These are phyloP conservation scores for Neogobius melanostomus DNA, from an alignment of 2,113 vertebrate species.

Conservation along the genomic window DNA sequence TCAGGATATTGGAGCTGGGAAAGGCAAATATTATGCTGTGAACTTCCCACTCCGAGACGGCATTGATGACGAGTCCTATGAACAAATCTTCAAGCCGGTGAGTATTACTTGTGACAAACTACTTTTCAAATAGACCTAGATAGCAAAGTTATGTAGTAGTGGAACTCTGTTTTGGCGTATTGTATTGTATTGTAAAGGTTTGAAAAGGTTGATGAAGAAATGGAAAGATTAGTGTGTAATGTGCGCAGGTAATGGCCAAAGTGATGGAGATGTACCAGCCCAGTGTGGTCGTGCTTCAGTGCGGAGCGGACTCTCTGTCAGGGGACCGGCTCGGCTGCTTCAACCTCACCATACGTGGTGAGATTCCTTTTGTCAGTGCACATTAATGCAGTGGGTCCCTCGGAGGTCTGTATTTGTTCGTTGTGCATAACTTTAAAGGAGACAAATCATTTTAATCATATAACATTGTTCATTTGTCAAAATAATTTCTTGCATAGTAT, in stretches of 20 bases:
- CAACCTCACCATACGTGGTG: conserved; percentile 95
- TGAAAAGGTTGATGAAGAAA: neutral
- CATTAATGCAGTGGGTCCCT: too few species aligned
- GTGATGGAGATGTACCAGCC: conserved; percentile 99
- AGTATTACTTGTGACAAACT: conserved; percentile 39
- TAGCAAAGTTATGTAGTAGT: neutral
- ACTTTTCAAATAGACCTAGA: neutral
- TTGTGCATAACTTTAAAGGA: too few species aligned
- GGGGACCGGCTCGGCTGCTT: conserved; percentile 94
- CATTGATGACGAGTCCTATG: conserved; percentile 93
- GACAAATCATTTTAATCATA: too few species aligned
- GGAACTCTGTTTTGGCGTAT: neutral
- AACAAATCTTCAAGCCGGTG: conserved; percentile 94
- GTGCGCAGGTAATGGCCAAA: conserved; percentile 88
- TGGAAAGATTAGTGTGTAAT: neutral
- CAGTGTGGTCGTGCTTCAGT: conserved; percentile 92
- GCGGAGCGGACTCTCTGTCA: conserved; percentile 91
- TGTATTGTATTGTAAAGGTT: neutral
- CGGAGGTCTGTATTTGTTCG: too few species aligned
- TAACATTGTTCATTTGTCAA: too few species aligned
- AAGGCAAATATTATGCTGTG: conserved; percentile 95
- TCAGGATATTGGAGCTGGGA: conserved; percentile 91
- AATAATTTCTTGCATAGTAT: too few species aligned
- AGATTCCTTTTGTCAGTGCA: neutral
- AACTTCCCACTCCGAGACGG: conserved; percentile 93